Evolutionary conservation across 1,140 invertebrate genomes (phyloP).

Genomic region (Zaprionus vittiger): DNA sequence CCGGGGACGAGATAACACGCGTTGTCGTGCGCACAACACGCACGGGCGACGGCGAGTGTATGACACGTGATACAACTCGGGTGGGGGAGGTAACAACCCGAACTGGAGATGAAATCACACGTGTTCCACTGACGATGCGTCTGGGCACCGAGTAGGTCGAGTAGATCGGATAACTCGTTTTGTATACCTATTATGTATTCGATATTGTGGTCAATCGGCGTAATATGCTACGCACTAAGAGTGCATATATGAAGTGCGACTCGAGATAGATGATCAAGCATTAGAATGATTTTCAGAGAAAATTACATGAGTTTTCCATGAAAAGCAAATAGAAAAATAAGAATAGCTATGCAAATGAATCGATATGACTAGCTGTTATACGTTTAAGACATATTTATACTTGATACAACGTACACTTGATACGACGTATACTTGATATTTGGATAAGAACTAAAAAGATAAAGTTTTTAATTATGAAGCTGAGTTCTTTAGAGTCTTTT

Average conservation of each 20-base stretch:
- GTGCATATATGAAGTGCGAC: conserved; percentile 2
- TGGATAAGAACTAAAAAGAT: not conserved
- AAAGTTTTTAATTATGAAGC: not conserved
- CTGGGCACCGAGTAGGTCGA: conserved; percentile 86
- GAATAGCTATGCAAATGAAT: not conserved
- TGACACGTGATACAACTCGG: conserved; percentile 73
- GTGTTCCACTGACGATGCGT: conserved; percentile 76
- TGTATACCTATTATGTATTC: conserved; percentile 74
- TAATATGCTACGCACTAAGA: conserved; percentile 2
- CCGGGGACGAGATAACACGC: conserved; percentile 85
- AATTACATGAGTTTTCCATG: conserved; percentile 4
- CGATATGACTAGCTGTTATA: not conserved
- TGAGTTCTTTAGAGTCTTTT: not conserved
- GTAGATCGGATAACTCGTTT: conserved; percentile 83
- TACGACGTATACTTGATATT: not conserved
- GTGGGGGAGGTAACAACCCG: conserved; percentile 83
- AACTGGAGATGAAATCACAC: conserved; percentile 78
- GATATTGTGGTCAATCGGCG: conserved; percentile 19
- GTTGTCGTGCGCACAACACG: conserved; percentile 86
- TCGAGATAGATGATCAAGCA: conserved; percentile 6
- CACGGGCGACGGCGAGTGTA: conserved; percentile 85
- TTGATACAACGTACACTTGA: not conserved
- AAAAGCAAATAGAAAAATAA: not conserved
- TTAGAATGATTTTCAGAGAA: conserved; percentile 1
- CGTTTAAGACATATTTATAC: not conserved